Conservation (phyloP, 2,113 vertebrate species). For the Paralichthys olivaceus region DNA sequence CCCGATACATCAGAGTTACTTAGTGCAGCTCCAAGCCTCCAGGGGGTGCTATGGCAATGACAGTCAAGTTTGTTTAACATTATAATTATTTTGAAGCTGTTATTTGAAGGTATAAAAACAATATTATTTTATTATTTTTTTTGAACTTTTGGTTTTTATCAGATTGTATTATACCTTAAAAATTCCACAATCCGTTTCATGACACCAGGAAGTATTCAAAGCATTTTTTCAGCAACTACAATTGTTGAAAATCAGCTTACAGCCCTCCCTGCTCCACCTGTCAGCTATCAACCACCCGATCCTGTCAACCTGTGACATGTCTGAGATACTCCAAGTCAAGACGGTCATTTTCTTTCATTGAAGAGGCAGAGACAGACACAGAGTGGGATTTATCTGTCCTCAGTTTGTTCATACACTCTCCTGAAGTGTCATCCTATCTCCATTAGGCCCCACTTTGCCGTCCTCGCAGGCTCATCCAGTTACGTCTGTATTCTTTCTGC, state of each 20-base stretch:
- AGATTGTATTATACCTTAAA: not conserved
- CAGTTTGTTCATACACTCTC: conserved; percentile 62
- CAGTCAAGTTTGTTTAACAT: no score
- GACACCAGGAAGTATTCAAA: not conserved
- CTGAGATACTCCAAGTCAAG: conserved; percentile 60
- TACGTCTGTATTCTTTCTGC: conserved; percentile 59
- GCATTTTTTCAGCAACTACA: not conserved
- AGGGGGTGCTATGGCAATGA: no score
- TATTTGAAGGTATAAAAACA: no score
- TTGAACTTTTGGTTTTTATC: not conserved
- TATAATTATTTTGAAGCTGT: no score
- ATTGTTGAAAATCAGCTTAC: conserved; percentile 4
- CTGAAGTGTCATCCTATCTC: conserved; percentile 76
- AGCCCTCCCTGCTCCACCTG: conserved; percentile 9
- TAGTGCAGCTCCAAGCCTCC: no score
- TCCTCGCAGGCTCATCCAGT: conserved; percentile 63
- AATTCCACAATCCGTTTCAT: not conserved
- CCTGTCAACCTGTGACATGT: conserved; percentile 44
- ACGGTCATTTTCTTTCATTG: conserved; percentile 71
- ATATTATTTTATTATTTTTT: not conserved
- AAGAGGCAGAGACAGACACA: conserved; percentile 57
- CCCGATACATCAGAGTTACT: no score
- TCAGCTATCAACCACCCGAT: conserved; percentile 37
- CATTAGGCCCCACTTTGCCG: conserved; percentile 68
- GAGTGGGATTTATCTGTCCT: conserved; percentile 64